Conservation (phyloP, 2,797 vertebrate species). For the Cossypha dichroa region DNA sequence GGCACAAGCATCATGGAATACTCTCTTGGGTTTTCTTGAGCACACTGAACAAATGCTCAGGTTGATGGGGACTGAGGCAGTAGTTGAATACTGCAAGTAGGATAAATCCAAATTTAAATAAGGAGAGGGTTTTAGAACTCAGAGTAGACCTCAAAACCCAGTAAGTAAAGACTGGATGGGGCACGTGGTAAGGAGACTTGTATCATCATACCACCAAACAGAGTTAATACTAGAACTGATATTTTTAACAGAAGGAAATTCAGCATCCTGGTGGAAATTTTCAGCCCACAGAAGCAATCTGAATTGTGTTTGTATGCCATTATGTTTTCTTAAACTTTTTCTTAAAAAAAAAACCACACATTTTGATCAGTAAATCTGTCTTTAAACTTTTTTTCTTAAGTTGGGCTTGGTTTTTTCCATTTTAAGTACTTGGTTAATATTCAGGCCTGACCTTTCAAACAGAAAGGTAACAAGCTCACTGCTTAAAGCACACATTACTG, state of each 20-base stretch:
- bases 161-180: background rate
- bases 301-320: background rate
- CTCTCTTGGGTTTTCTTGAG: background rate
- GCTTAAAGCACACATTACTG: background rate
- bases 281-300: background rate
- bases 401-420: background rate
- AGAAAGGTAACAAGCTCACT: background rate
- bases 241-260: background rate
- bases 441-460: background rate
- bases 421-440: background rate
- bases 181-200: rapidly evolving
- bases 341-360: background rate
- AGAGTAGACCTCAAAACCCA: background rate
- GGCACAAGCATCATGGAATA: background rate
- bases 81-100: background rate
- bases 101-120: background rate
- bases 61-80: background rate
- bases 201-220: background rate
- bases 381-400: background rate
- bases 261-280: background rate
- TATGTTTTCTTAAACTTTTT: background rate
- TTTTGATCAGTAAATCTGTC: background rate
- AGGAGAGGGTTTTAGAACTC: background rate
- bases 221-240: background rate
- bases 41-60: rapidly evolving